Evolutionary conservation across 1,140 invertebrate genomes (phyloP).

Genomic region (Bathynomus jamesi): DNA sequence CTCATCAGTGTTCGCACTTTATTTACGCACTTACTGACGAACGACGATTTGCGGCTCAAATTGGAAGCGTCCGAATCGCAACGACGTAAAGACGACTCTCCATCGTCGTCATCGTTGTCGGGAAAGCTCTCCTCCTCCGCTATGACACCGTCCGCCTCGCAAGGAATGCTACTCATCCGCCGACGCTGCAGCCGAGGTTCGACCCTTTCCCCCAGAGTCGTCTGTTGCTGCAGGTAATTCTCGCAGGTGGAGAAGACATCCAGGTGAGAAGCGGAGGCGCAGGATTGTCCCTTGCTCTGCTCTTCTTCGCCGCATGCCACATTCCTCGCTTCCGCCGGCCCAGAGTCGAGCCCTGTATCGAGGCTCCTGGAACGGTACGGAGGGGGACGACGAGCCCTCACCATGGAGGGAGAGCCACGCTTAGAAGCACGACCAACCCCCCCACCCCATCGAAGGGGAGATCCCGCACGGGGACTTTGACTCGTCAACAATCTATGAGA

Average conservation of each 20-base stretch:
- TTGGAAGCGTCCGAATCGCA: background rate
- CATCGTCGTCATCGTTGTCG: background rate
- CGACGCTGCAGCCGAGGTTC: background rate
- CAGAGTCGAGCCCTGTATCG: constrained; percentile 30
- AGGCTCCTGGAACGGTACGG: constrained; percentile 34
- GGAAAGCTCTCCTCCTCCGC: no score
- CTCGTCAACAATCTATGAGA: background rate
- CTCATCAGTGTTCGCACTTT: background rate
- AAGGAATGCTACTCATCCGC: background rate
- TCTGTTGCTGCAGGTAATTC: background rate
- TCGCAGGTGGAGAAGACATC: background rate
- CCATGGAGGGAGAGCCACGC: constrained; percentile 23
- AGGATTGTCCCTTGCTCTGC: background rate
- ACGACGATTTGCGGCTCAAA: background rate
- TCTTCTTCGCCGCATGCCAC: background rate
- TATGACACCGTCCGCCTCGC: background rate
- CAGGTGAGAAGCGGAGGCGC: background rate
- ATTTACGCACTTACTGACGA: background rate
- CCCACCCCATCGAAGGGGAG: constrained; percentile 24
- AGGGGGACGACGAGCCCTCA: constrained; percentile 26
- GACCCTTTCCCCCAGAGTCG: background rate
- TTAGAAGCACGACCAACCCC: constrained; percentile 16
- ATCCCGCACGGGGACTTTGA: constrained; percentile 22
- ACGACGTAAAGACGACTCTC: background rate
- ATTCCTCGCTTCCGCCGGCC: background rate